Conservation (phyloP, 2,888 invertebrate species). For the Callyntrura guangdongensis region DNA sequence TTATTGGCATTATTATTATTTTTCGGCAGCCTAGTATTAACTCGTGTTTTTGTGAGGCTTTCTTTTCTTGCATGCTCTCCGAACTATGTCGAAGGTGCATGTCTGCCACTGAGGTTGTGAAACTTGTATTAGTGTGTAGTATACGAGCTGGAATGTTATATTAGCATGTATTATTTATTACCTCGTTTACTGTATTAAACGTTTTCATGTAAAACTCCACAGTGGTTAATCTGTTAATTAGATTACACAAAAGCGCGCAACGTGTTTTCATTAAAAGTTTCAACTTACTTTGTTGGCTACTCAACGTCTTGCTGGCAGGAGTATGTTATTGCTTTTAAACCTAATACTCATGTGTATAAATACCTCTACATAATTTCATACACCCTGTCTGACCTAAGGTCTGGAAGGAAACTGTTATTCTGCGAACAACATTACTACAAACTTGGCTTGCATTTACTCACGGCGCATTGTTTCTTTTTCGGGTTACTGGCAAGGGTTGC, state of each 20-base stretch:
- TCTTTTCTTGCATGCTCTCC: neutral
- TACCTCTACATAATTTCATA: too few species aligned
- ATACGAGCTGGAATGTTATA: neutral
- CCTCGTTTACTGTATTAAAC: neutral
- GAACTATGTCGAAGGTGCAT: neutral
- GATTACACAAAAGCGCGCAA: conserved; percentile 66
- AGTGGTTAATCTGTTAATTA: conserved; percentile 70
- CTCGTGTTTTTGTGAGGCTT: conserved; percentile 41
- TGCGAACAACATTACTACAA: too few species aligned
- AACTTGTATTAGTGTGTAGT: neutral
- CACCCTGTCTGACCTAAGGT: too few species aligned
- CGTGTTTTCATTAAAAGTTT: conserved; percentile 38
- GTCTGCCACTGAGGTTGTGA: neutral
- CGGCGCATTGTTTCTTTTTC: neutral
- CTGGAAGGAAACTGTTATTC: too few species aligned
- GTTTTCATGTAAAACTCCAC: conserved; percentile 7
- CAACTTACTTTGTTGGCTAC: neutral
- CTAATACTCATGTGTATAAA: neutral
- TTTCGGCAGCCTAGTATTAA: neutral
- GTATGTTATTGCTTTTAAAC: neutral
- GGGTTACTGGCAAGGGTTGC: neutral
- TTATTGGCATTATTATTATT: conserved; percentile 28
- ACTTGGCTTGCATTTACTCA: too few species aligned
- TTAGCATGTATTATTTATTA: conserved; percentile 15
- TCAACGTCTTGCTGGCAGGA: conserved; percentile 1